Evolutionary conservation across 2,113 vertebrate genomes (phyloP).

Genomic region (Clinocottus analis): DNA sequence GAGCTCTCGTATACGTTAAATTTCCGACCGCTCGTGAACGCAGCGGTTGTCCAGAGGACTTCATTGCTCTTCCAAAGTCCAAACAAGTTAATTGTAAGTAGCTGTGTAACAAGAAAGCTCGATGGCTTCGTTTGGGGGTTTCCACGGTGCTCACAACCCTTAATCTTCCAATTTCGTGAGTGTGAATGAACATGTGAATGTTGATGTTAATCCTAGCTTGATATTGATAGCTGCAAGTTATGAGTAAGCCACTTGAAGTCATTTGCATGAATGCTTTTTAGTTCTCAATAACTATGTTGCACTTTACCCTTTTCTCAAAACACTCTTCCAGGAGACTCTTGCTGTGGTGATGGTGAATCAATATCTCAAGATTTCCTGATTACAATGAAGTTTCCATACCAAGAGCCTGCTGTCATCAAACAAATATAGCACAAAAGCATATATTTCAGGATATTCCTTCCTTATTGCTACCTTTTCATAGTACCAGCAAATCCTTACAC

Average conservation of each 20-base stretch:
- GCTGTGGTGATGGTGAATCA: constrained; percentile 3
- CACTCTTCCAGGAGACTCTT: constrained; percentile 37
- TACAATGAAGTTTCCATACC: constrained; percentile 33
- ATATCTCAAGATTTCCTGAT: constrained; percentile 5
- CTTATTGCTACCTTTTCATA: constrained; percentile 35
- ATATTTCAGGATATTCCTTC: constrained; percentile 25
- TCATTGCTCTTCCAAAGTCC: constrained; percentile 1
- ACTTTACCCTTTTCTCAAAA: neutral
- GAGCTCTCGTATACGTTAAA: fast-evolving
- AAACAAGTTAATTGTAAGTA: constrained; percentile 43
- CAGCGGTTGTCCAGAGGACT: neutral
- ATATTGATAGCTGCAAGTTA: neutral
- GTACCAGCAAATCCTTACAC: constrained; percentile 40
- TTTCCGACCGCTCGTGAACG: constrained; percentile 22
- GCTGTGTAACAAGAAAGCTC: constrained; percentile 9
- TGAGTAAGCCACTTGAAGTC: neutral
- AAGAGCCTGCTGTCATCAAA: constrained; percentile 27
- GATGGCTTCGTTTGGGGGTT: neutral
- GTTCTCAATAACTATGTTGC: neutral
- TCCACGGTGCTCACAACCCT: neutral
- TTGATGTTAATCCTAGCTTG: neutral
- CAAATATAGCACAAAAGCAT: constrained; percentile 31
- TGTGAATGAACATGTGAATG: neutral
- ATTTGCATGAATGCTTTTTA: neutral
- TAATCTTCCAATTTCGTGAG: neutral